Percentiles rank a stretch among this genome's conserved stretches.
Evolutionary conservation across 2,113 vertebrate genomes (phyloP).

Genomic region (Poecilia latipinna): DNA sequence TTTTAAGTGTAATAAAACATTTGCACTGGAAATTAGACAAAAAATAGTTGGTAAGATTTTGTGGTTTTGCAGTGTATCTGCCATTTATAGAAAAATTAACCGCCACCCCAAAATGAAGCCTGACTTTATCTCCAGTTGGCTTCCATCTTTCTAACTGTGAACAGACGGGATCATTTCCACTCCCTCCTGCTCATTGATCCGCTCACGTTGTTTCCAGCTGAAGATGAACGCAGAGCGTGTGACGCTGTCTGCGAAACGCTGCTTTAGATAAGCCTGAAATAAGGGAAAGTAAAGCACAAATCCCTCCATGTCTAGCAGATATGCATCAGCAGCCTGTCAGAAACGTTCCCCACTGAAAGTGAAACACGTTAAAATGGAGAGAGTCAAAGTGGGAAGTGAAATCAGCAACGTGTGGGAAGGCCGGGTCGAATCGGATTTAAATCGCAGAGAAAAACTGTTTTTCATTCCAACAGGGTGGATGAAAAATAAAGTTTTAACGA

Average conservation of each 20-base stretch:
- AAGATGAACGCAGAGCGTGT: slow-evolving; percentile 11
- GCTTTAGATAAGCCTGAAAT: slow-evolving; percentile 17
- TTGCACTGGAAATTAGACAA: too few relatives aligned
- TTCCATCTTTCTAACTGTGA: background rate
- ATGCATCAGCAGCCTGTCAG: background rate
- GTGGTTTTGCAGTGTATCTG: background rate
- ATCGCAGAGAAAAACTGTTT: too few relatives aligned
- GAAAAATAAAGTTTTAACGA: background rate
- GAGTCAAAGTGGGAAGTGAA: slow-evolving; percentile 20
- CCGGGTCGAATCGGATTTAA: too few relatives aligned
- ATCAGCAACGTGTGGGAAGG: slow-evolving; percentile 21
- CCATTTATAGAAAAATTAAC: background rate
- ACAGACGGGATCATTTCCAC: background rate
- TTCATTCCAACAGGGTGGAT: background rate
- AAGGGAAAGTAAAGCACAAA: slow-evolving; percentile 36
- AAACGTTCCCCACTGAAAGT: background rate
- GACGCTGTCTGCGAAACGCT: slow-evolving; percentile 6
- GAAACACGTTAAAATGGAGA: slow-evolving; percentile 33
- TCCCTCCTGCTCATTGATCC: background rate
- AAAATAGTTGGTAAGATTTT: too few relatives aligned
- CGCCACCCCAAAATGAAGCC: background rate
- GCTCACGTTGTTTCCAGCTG: background rate
- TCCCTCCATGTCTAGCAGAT: slow-evolving; percentile 8
- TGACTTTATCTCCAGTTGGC: background rate
- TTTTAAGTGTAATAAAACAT: too few relatives aligned